Evolutionary conservation across 2,113 vertebrate genomes (phyloP).

Genomic region (Scopus umbretta): DNA sequence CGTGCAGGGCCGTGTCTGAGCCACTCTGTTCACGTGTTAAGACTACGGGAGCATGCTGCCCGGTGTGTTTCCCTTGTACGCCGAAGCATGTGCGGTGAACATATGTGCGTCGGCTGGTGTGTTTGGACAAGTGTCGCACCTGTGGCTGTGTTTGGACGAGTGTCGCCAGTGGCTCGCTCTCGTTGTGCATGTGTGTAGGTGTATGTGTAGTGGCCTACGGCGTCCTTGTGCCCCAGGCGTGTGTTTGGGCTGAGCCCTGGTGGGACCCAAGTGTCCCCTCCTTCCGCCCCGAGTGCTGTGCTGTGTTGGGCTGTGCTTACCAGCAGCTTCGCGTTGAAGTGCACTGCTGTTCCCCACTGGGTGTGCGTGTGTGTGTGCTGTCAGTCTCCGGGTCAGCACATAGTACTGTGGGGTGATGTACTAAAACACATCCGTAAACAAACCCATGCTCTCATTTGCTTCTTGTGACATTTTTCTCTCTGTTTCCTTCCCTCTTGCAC

Average conservation of each 20-base stretch:
- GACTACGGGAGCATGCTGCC: background rate
- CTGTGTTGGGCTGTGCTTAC: constrained; percentile 29
- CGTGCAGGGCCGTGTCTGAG: background rate
- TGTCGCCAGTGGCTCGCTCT: background rate
- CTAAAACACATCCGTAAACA: constrained; percentile 13
- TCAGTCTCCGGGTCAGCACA: background rate
- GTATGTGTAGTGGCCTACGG: background rate
- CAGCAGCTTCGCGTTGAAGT: background rate
- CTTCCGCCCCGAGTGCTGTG: background rate
- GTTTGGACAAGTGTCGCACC: background rate
- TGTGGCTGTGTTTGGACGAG: background rate
- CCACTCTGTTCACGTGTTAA: background rate
- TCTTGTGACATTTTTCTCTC: constrained; percentile 1
- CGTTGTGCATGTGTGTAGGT: constrained; percentile 22
- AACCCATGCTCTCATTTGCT: constrained; percentile 26
- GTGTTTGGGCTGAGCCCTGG: background rate
- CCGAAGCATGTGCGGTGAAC: background rate
- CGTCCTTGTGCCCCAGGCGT: background rate
- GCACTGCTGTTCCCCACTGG: background rate
- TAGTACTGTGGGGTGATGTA: background rate
- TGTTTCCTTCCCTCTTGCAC: background rate
- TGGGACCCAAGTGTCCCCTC: background rate
- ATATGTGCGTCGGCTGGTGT: background rate
- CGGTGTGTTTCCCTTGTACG: background rate
- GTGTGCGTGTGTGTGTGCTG: background rate